phyloP scores from a whole-genome alignment of 2,113 vertebrate species.

The Otis tarda region DNA sequence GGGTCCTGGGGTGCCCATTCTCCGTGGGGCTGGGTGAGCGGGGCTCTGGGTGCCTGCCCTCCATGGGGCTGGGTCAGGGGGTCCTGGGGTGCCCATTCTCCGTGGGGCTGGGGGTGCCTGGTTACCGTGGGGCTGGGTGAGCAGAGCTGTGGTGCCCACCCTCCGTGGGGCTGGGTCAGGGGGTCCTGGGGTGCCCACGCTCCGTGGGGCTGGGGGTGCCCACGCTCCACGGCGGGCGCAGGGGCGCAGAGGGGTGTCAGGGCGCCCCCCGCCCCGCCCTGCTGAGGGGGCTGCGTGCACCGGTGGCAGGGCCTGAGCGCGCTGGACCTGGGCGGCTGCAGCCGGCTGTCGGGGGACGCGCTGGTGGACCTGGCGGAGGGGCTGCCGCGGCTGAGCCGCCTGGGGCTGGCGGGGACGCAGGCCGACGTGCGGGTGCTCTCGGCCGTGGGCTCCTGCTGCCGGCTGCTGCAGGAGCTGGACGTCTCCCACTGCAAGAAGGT shows the following conservation, averaged over 20 bases:
- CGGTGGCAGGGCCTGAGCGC: constrained; percentile 2
- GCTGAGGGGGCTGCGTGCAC: background rate
- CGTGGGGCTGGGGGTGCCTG: background rate
- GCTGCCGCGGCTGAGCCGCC: constrained; percentile 18
- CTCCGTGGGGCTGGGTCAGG: background rate
- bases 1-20: background rate
- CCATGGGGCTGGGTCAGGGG: background rate
- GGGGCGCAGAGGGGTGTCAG: too few relatives aligned
- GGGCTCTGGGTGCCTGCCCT: background rate
- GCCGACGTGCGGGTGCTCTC: constrained; percentile 41
- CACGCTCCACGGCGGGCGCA: too few relatives aligned
- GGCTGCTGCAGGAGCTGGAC: constrained; percentile 33
- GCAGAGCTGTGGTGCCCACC: background rate
- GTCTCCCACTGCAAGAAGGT: constrained; percentile 53
- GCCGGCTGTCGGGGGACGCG: background rate
- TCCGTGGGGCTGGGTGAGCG: too few relatives aligned
- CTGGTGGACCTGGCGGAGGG: constrained; percentile 48
- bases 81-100: background rate
- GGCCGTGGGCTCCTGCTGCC: constrained; percentile 48
- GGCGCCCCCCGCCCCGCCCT: fast-evolving
- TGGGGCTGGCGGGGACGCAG: constrained; percentile 50
- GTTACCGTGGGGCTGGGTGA: fast-evolving
- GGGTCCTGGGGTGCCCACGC: too few relatives aligned
- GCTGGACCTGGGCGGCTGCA: constrained; percentile 57
- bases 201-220: background rate